phyloP scores from a whole-genome alignment of 2,797 vertebrate genomes.

The Rachycentron canadum region DNA sequence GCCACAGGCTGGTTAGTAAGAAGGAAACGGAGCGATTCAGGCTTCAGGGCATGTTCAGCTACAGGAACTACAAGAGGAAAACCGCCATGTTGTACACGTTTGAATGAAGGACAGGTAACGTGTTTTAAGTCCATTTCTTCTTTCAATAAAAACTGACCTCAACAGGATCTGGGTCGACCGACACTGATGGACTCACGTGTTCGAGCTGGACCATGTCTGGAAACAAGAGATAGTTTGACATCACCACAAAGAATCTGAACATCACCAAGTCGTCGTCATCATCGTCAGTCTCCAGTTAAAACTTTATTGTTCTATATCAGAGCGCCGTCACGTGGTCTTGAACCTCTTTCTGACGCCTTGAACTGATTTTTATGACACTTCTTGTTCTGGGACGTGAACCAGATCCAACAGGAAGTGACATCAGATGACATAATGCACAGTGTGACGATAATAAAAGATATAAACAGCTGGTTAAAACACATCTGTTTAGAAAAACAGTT shows the following conservation, averaged over 20 bases:
- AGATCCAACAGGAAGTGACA: background rate
- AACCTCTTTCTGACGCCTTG: no score
- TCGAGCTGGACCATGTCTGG: constrained; percentile 93
- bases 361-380: background rate
- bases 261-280: background rate
- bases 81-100: background rate
- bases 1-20: background rate
- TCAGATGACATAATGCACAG: background rate
- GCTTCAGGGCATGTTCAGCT: background rate
- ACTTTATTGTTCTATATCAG: background rate
- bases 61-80: background rate
- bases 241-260: background rate
- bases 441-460: background rate
- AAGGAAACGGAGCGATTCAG: background rate
- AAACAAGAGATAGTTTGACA: constrained; percentile 21
- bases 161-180: constrained; percentile 80
- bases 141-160: constrained; percentile 82
- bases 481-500: background rate
- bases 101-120: background rate
- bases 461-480: background rate
- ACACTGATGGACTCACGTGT: constrained; percentile 82
- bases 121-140: background rate
- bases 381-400: background rate
- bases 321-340: background rate
- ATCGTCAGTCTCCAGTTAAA: background rate